These are phyloP conservation scores for Hartigia nigra DNA, from an alignment of 2,888 invertebrate genomes.

Conservation along the genomic window DNA sequence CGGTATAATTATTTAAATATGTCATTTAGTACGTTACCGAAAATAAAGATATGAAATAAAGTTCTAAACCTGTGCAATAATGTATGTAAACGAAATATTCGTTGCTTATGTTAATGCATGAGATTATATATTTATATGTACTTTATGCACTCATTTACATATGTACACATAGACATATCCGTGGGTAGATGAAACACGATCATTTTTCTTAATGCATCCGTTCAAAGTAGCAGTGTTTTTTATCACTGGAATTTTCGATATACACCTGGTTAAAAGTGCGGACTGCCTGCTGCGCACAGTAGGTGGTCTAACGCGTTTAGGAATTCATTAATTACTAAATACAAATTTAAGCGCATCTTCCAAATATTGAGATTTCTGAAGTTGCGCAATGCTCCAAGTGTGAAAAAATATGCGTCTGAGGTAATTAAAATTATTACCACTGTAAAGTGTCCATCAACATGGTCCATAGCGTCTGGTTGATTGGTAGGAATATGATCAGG, in stretches of 20 bases:
- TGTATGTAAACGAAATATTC: neutral
- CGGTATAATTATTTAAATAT: neutral
- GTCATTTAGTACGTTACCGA: neutral
- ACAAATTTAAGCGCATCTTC: conserved; percentile 12
- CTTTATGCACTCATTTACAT: too few species aligned
- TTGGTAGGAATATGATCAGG: conserved; percentile 25
- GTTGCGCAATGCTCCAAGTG: neutral
- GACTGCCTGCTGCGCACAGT: conserved; percentile 18
- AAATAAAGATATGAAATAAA: neutral
- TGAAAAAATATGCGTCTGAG: neutral
- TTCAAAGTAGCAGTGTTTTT: conserved; percentile 4
- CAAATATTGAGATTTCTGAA: conserved; percentile 3
- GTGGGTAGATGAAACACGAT: neutral
- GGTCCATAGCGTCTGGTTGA: conserved; percentile 9
- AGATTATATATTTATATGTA: conserved; percentile 7
- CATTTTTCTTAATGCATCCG: neutral
- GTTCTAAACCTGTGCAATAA: neutral
- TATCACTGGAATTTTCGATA: conserved; percentile 7
- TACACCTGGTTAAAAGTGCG: conserved; percentile 16
- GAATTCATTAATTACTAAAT: conserved; percentile 23
- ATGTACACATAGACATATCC: neutral
- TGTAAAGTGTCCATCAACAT: neutral
- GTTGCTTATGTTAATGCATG: conserved; percentile 12
- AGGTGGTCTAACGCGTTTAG: conserved; percentile 22
- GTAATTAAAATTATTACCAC: conserved; percentile 1